These are phyloP conservation scores for Entomobrya multifasciata DNA, from an alignment of 2,888 invertebrate species.

Conservation along the genomic window DNA sequence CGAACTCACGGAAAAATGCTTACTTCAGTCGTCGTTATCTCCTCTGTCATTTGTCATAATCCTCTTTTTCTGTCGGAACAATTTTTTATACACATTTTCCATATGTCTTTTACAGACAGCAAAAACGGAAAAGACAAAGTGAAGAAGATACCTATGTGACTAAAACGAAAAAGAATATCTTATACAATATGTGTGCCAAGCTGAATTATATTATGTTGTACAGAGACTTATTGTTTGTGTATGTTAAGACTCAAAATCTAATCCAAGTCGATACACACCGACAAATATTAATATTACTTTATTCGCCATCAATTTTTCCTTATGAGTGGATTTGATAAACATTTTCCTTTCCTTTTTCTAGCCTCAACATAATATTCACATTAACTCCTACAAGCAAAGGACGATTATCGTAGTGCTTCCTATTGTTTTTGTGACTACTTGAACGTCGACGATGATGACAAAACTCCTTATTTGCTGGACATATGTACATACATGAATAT, in stretches of 20 bases:
- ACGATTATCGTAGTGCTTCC: constrained; percentile 26
- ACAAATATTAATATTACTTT: neutral
- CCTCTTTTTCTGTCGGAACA: constrained; percentile 71
- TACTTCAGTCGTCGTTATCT: constrained; percentile 72
- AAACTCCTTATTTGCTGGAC: constrained; percentile 24
- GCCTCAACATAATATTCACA: too few species aligned
- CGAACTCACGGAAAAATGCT: constrained; percentile 65
- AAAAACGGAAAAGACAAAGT: constrained; percentile 68
- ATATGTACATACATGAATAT: neutral
- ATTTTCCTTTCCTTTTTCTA: too few species aligned
- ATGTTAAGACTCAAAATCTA: constrained; percentile 28
- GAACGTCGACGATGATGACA: constrained; percentile 21
- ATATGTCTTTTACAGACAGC: constrained; percentile 73
- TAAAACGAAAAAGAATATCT: constrained; percentile 14
- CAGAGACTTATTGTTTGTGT: neutral
- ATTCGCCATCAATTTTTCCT: constrained; percentile 13
- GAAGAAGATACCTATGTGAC: constrained; percentile 53
- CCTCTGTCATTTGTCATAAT: constrained; percentile 73
- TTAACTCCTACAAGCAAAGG: neutral
- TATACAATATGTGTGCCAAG: neutral
- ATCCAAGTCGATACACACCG: constrained; percentile 26
- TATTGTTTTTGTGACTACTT: constrained; percentile 5
- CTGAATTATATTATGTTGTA: neutral
- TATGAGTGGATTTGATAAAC: neutral
- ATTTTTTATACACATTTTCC: constrained; percentile 74